Base-by-base conservation (phyloP, 2,797 vertebrate species). In the Ctenosaura bakeri region DNA sequence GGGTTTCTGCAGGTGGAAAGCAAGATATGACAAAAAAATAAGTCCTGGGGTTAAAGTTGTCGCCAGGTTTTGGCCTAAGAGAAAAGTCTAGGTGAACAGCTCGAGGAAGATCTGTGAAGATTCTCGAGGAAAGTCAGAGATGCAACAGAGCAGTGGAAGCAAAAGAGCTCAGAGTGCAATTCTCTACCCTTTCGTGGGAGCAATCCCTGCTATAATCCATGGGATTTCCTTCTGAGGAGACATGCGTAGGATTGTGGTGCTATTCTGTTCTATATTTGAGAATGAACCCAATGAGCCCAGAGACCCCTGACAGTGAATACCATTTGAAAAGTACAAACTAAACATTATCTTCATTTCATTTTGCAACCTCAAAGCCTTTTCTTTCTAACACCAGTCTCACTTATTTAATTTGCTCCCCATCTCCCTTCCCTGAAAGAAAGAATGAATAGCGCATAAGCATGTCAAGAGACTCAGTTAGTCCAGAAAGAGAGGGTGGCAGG, bases 401-500 rank as follows among this genome's bases (percentile, higher is more conserved):
- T 35, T 32, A 29, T 12, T 90, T 26, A 10, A 24, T n/a, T 24
- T 10, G 18, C 80, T 46, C 0, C 18, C 29, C 73, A 38, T 73
- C 54, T 1, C 2, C 82, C 0, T 10, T 88, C 0, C 0, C 83
- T n/a, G 83, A 32, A 93, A 74, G 71, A 59, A 71, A 88, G 81
- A 0, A 0, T 0, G 85, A 79, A 64, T 2, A 90, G 85, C 90
- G 88, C 8, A 50, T 76, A 90, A 91, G 91, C 50, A 81, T 9
- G 87, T 90, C 1, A 52, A 78, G 92, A 89, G 35, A 94, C 91
- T 93, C 95, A 89, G 59, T 88, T 90, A 87, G 71, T 69, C 64
- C 56, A 46, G 42, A 62, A n/a, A 62, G 22, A 46, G 62, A 32
- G 76, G 14, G n/a, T 24, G 76, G 69, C 3, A 69, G 24, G 46